phyloP scores from a whole-genome alignment of 2,113 vertebrate genomes.

The Mungos mungo region DNA sequence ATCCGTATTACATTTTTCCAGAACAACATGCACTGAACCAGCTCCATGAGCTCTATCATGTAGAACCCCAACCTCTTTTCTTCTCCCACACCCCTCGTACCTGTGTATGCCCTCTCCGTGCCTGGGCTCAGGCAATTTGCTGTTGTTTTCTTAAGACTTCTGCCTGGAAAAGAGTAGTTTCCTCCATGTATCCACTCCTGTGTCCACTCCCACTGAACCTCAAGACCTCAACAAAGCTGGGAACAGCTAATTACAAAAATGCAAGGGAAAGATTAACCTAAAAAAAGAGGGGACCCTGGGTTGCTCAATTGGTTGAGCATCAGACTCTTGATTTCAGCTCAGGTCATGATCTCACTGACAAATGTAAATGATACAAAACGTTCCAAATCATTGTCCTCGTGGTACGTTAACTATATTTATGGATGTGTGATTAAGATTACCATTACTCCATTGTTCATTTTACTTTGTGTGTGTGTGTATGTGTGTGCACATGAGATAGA shows the following conservation, averaged over 20 bases:
- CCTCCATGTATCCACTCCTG: not conserved
- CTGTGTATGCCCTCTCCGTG: fast-evolving
- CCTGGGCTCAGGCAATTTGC: not conserved
- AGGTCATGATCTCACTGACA: not conserved
- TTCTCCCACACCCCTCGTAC: not conserved
- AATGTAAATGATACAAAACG: not conserved
- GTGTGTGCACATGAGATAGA: too few relatives aligned
- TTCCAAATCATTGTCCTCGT: not conserved
- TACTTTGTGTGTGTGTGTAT: not conserved
- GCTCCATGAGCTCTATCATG: fast-evolving
- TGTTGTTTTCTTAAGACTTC: not conserved
- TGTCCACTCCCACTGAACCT: not conserved
- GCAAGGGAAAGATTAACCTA: not conserved
- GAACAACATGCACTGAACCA: not conserved
- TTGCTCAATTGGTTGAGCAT: too few relatives aligned
- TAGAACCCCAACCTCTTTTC: not conserved
- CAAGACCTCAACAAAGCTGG: not conserved
- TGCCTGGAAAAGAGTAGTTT: not conserved
- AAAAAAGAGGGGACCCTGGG: too few relatives aligned
- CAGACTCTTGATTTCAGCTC: too few relatives aligned
- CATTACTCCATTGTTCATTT: not conserved
- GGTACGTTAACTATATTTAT: not conserved
- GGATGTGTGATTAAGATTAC: not conserved
- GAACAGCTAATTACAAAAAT: not conserved
- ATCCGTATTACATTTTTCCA: too few relatives aligned